These are phyloP conservation scores for Gasteruption jaculator DNA, from an alignment of 2,888 invertebrate genomes.

Conservation along the genomic window DNA sequence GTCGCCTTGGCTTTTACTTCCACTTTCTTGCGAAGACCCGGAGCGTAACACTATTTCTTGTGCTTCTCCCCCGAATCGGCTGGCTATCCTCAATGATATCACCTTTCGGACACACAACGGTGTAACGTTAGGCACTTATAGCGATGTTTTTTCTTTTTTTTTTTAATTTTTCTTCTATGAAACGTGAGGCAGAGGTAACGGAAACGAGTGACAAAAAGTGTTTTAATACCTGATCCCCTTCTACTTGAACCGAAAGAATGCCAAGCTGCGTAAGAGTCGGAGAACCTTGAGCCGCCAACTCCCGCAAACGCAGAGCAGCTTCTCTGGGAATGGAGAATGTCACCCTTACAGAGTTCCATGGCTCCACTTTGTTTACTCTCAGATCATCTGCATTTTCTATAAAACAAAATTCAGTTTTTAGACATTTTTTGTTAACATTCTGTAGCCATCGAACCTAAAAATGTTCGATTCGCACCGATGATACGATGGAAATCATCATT, in stretches of 20 bases:
- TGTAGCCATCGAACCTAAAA: too few species aligned
- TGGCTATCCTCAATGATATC: slow-evolving; percentile 62
- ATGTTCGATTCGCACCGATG: too few species aligned
- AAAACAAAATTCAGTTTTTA: slow-evolving; percentile 23
- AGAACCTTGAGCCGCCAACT: slow-evolving; percentile 88
- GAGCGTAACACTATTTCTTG: slow-evolving; percentile 69
- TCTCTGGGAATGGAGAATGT: slow-evolving; percentile 96
- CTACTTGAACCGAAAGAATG: slow-evolving; percentile 92
- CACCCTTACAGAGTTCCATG: slow-evolving; percentile 97
- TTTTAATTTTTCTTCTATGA: not conserved
- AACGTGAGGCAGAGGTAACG: not conserved
- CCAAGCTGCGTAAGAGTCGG: slow-evolving; percentile 86
- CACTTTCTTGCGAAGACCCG: slow-evolving; percentile 49
- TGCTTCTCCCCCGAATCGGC: slow-evolving; percentile 62
- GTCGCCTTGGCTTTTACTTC: slow-evolving; percentile 42
- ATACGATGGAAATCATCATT: too few species aligned
- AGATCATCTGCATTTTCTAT: slow-evolving; percentile 55
- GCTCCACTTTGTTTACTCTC: slow-evolving; percentile 80
- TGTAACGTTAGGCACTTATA: not conserved
- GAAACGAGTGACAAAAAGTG: too few species aligned
- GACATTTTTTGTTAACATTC: too few species aligned
- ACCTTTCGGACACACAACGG: slow-evolving; percentile 45
- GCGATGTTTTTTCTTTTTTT: not conserved
- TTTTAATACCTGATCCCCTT: slow-evolving; percentile 79
- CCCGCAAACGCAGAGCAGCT: slow-evolving; percentile 86